A percentile compares a stretch with the other conserved stretches of the same genome.
phyloP scores from a whole-genome alignment of 1,140 invertebrate genomes.

The Drosophila sproati region DNA sequence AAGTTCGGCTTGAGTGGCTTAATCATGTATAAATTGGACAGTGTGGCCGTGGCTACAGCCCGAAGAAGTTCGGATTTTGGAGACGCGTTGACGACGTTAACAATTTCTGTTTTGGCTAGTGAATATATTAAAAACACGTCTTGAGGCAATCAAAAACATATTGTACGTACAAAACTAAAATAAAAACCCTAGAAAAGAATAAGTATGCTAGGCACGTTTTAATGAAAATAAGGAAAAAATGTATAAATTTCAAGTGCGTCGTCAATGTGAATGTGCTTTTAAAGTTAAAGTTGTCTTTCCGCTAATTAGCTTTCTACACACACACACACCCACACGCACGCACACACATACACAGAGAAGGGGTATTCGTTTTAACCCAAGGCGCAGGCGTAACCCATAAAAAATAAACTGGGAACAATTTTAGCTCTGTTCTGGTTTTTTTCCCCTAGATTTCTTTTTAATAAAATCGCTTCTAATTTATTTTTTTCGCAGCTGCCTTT shows the following conservation, averaged over 20 bases:
- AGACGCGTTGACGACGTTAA: constrained; percentile 42
- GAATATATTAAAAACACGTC: constrained; percentile 30
- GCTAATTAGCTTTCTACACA: constrained; percentile 55
- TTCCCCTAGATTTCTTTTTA: constrained; percentile 68
- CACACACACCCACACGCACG: constrained; percentile 7
- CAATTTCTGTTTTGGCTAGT: constrained; percentile 1
- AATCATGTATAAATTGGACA: constrained; percentile 38
- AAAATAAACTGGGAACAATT: constrained; percentile 5
- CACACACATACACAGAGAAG: not conserved
- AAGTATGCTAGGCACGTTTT: constrained; percentile 12
- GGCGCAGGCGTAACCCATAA: constrained; percentile 56
- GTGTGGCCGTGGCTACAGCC: constrained; percentile 32
- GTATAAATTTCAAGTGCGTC: constrained; percentile 19
- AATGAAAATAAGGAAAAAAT: not conserved
- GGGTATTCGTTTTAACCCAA: not conserved
- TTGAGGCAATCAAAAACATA: constrained; percentile 25
- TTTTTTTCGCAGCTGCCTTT: constrained; percentile 47
- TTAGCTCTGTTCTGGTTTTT: constrained; percentile 59
- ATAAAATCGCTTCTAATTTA: constrained; percentile 25
- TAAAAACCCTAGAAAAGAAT: constrained; percentile 13
- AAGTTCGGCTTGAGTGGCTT: constrained; percentile 57
- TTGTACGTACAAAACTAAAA: constrained; percentile 29
- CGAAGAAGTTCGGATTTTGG: constrained; percentile 47
- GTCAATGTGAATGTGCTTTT: constrained; percentile 34
- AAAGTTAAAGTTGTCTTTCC: constrained; percentile 23